A percentile compares a stretch with the other conserved stretches of the same genome.
Evolutionary conservation across 2,113 vertebrate genomes (phyloP).

Genomic region (Antechinus stuartii): DNA sequence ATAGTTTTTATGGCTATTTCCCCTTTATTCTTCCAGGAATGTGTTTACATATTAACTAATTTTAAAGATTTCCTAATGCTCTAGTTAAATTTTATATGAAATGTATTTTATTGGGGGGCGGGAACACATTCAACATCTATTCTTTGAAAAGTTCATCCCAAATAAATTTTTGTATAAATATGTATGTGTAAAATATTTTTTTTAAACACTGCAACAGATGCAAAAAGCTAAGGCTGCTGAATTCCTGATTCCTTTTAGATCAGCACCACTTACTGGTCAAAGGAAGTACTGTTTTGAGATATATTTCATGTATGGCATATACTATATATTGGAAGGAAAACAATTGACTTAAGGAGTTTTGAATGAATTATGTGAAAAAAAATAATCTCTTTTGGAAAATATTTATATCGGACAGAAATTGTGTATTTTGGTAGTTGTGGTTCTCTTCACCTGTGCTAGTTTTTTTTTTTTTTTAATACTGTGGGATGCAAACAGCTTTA

Average conservation of each 20-base stretch:
- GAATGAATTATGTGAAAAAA: conserved; percentile 44
- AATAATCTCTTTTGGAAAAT: conserved; percentile 48
- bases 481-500: neutral
- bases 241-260: conserved; percentile 48
- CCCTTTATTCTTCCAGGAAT: neutral
- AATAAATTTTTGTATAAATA: conserved; percentile 33
- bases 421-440: neutral
- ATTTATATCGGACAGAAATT: conserved; percentile 79
- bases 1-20: neutral
- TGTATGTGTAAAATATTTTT: conserved; percentile 22
- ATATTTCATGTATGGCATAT: neutral
- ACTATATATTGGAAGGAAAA: neutral
- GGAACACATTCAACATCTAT: conserved; percentile 56
- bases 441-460: conserved; percentile 16
- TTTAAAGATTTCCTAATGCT: conserved; percentile 46
- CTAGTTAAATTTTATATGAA: conserved; percentile 53
- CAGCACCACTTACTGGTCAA: conserved; percentile 80
- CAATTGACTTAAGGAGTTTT: neutral
- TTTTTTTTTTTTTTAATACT: neutral
- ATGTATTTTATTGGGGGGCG: conserved; percentile 22
- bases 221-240: neutral
- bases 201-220: neutral
- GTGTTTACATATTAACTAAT: conserved; percentile 43
- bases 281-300: conserved; percentile 55
- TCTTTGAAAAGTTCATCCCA: conserved; percentile 68